Base-by-base conservation (phyloP, 2,888 invertebrate species). In the Spilosoma lubricipeda region DNA sequence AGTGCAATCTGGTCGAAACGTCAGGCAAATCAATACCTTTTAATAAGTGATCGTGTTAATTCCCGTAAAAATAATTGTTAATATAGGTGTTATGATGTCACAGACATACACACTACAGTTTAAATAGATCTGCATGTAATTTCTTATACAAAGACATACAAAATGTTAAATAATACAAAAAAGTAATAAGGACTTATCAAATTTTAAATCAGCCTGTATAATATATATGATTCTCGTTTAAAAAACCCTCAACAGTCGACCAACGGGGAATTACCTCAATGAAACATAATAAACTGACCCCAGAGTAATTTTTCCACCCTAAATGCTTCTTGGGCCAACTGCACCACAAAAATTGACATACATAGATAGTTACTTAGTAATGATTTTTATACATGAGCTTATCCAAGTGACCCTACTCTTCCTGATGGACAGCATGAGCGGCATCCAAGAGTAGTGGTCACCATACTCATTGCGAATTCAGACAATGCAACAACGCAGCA, bases 141-240 rank as follows among this genome's bases (percentile, higher is more conserved):
- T 45, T 48, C 30, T 67, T 67, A 45, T 30, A 67, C 15, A 48
- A 45, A 45, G 30, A 67, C 67, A 48, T 30, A 48, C 30, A 67
- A 67, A n/a, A 48, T 20, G 11, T 45, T 11, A 30, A 20, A 27
- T 67, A 45, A 67, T 67, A 67, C 67, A 48, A 45, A 67, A 67
- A 48, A 45, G 20, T 48, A 45, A 18, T 42, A 45, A n/a, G 30
- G 1, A 66, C 15, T 42, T n/a, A 48, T 20, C 20, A 30, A 45
- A 9, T 27, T 45, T 67, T 30, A 27, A 45, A 30, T 30, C 45
- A 67, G 45, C 42, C 67, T 67, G 42, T 67, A 42, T 30, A 27
- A 27, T 1, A 48, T 20, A 27, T 1, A 48, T 20, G 8, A 3
- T 18, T 4, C 30, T 0, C 13, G 30, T 27, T 63, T 18, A 63